phyloP scores from a whole-genome alignment of 2,113 vertebrate species.

The Nothobranchius furzeri region DNA sequence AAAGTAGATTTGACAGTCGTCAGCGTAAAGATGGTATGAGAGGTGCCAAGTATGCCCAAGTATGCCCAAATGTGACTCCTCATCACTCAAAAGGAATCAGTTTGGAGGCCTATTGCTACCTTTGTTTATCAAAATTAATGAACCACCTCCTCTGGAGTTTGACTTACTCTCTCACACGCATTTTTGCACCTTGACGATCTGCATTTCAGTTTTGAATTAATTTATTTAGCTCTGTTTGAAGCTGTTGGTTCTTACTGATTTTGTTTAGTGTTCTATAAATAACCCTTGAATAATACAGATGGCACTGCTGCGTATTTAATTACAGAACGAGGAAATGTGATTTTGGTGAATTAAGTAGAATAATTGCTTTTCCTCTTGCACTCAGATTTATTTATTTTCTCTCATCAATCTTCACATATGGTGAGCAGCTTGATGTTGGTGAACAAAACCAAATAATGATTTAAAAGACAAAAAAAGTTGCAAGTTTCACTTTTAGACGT shows the following conservation, averaged over 20 bases:
- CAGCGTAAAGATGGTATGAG: no score
- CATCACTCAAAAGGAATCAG: neutral
- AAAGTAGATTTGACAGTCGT: no score
- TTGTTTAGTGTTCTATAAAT: neutral
- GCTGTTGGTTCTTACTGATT: neutral
- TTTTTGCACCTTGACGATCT: neutral
- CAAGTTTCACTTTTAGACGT: neutral
- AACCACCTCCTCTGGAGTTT: neutral
- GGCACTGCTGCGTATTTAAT: neutral
- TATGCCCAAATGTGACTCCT: neutral
- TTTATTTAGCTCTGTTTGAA: neutral
- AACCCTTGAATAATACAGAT: neutral
- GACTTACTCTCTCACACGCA: neutral
- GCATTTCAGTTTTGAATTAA: neutral
- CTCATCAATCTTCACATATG: constrained; percentile 3
- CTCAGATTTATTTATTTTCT: constrained; percentile 3
- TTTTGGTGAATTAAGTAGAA: constrained; percentile 5
- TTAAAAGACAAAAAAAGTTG: neutral
- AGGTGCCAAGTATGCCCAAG: neutral
- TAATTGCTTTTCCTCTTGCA: constrained; percentile 3
- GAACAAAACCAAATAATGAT: constrained; percentile 1
- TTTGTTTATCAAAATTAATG: neutral
- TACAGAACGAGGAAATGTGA: constrained; percentile 11
- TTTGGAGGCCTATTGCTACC: neutral
- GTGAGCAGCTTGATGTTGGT: neutral